phyloP scores from a whole-genome alignment of 2,113 vertebrate species.

The Vicugna pacos region DNA sequence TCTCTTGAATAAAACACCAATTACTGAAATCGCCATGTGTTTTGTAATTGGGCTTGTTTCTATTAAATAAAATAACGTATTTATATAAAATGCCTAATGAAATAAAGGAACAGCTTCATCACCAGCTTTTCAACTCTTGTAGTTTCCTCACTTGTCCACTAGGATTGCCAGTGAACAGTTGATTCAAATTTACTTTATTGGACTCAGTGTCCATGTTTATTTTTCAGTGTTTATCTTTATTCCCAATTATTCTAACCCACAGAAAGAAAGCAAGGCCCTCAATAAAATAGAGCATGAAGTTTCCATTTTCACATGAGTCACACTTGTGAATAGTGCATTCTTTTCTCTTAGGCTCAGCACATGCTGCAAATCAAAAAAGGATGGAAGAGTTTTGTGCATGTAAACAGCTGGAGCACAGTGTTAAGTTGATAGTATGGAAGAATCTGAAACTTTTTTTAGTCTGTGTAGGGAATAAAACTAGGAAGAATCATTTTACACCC shows the following conservation, averaged over 20 bases:
- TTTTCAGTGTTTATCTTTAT: constrained; percentile 75
- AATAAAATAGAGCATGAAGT: constrained; percentile 71
- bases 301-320: constrained; percentile 75
- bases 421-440: background rate
- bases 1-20: background rate
- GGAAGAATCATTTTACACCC: constrained; percentile 71
- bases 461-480: constrained; percentile 46
- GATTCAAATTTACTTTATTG: constrained; percentile 49
- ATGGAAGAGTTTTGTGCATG: background rate
- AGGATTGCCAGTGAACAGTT: constrained; percentile 19
- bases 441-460: background rate
- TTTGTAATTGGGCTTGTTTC: background rate
- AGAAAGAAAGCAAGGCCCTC: constrained; percentile 69
- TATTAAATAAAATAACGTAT: background rate
- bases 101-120: background rate
- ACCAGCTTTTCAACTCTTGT: background rate
- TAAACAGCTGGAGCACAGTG: constrained; percentile 15
- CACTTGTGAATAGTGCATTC: background rate
- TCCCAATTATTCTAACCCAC: constrained; percentile 69
- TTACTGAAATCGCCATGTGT: background rate
- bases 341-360: constrained; percentile 46
- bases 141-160: background rate
- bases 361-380: constrained; percentile 63
- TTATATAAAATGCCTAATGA: background rate
- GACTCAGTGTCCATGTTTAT: constrained; percentile 57